Base-by-base conservation (phyloP, 1,140 invertebrate genomes). In the Pseudomyrmex concolor region DNA sequence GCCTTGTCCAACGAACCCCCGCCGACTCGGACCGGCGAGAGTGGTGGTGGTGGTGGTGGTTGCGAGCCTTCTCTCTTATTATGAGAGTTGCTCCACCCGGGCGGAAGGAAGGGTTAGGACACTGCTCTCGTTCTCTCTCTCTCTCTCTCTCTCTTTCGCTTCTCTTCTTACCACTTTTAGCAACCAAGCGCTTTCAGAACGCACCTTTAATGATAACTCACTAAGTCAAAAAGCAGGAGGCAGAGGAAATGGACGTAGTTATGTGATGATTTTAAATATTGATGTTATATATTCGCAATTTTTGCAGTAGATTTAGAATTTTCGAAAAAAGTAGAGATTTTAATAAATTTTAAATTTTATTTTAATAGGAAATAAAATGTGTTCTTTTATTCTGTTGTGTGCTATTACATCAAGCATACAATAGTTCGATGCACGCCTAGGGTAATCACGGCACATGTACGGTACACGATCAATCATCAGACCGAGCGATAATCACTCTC, bases 1-100 rank as follows among this genome's bases (percentile, higher is more conserved):
- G 92, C 91, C 93, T 93, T 93, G 92, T 92, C 91, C 92, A 93
- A 91, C 90, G 90, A 86, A 89, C 81, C 90, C 77, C 85, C 60
- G 54, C 55, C 63, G 68, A 62, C 63, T n/a, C 71, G n/a, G 48
- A 55, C 51, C 72, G 86, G 22, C 43, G 76, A 22, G 74, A 66
- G 66, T 70, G 64, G 76, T 25, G 15, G 67, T 51, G 50, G 22
- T 17, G 64, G 60, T 73, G 71, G 76, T 80, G 82, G 85, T 70
- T 72, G 77, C 83, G 74, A 77, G 81, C 76, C 83, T 89, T 90
- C 87, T 86, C 81, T 85, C 87, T 90, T 90, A 89, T 92, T 91
- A 91, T 86, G 86, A 88, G 86, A 80, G 67, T 84, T 62, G 78
- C 86, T 87, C 86, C 85, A 80, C 74, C 87, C 85, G 85, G 19